Percentiles rank a stretch among this genome's conserved stretches.
phyloP scores from a whole-genome alignment of 2,113 vertebrate genomes.

The Apus apus region DNA sequence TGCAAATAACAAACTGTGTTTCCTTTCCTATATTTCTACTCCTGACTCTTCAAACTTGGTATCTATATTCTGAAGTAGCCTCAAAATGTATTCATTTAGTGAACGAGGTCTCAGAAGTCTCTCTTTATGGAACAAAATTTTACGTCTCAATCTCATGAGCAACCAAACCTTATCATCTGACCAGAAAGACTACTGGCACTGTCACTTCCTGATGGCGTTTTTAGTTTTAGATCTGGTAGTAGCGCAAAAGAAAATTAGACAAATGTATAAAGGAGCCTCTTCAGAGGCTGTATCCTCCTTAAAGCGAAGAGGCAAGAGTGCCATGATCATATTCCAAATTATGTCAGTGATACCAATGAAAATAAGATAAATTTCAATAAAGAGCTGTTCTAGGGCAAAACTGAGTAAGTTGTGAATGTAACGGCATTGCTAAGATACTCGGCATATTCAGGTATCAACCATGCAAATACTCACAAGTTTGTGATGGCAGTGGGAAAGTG shows the following conservation, averaged over 20 bases:
- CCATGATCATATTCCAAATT: background rate
- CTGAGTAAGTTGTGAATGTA: background rate
- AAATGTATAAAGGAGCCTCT: background rate
- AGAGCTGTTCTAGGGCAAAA: background rate
- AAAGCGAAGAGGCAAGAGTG: background rate
- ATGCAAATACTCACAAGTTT: conserved; percentile 83
- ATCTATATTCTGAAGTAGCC: background rate
- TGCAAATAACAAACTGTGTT: background rate
- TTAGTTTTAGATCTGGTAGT: background rate
- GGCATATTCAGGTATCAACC: background rate
- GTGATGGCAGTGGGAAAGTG: conserved; percentile 88
- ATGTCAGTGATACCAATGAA: background rate
- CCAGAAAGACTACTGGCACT: background rate
- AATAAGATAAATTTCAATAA: background rate
- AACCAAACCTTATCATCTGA: background rate
- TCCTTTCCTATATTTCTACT: background rate
- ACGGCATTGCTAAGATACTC: background rate
- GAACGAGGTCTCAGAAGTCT: background rate
- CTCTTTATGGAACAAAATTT: background rate
- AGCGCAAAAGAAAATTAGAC: background rate
- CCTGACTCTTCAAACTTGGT: background rate
- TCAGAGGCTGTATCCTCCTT: background rate
- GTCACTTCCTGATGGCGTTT: background rate
- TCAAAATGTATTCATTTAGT: background rate
- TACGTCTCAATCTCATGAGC: background rate